Evolutionary conservation across 2,113 vertebrate species (phyloP).

Genomic region (Siphamia tubifer): DNA sequence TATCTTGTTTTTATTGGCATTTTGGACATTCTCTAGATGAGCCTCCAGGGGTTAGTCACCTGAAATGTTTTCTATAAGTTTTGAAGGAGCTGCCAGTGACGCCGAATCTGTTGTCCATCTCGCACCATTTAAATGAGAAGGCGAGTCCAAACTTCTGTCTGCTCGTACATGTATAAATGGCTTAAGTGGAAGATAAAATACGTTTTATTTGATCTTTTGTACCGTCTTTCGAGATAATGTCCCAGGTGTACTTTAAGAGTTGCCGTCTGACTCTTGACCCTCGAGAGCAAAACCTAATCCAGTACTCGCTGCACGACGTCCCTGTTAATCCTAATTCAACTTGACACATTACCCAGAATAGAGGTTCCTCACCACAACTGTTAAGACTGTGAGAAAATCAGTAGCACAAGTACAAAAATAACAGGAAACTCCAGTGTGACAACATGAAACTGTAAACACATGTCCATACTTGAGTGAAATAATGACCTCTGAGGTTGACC

Average conservation of each 20-base stretch:
- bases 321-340: conserved; percentile 70
- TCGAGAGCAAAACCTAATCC: conserved; percentile 46
- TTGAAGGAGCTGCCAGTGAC: too few relatives aligned
- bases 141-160: too few relatives aligned
- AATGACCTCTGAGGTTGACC: background rate
- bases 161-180: background rate
- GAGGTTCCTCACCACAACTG: conserved; percentile 22
- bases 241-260: background rate
- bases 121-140: too few relatives aligned
- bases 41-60: too few relatives aligned
- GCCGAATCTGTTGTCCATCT: too few relatives aligned
- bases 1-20: too few relatives aligned
- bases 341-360: conserved; percentile 66
- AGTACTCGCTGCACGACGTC: conserved; percentile 21
- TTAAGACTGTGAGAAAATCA: conserved; percentile 13
- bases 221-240: background rate
- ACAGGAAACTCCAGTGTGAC: conserved; percentile 23
- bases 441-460: background rate
- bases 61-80: too few relatives aligned
- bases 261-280: conserved; percentile 34
- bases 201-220: background rate
- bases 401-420: background rate
- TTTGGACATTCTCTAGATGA: too few relatives aligned
- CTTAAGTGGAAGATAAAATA: background rate
- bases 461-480: background rate